Conservation (phyloP, 2,888 invertebrate species). For the Thelaira solivaga region DNA sequence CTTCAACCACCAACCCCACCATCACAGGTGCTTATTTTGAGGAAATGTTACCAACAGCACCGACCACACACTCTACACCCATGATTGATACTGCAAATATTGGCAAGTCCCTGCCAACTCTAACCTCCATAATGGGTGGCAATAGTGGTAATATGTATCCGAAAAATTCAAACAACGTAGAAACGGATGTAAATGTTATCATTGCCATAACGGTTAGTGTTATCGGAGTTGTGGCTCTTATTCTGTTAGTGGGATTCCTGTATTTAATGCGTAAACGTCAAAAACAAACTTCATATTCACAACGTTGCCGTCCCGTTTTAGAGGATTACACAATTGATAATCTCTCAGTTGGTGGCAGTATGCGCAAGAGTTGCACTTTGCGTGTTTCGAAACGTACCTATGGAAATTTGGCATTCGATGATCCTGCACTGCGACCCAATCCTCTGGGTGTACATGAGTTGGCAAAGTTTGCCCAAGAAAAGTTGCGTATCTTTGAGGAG, state of each 20-base stretch:
- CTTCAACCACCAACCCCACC: background rate
- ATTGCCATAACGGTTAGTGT: conserved; percentile 89
- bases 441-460: conserved; percentile 88
- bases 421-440: conserved; percentile 84
- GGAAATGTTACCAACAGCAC: conserved; percentile 20
- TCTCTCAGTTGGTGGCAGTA: conserved; percentile 88
- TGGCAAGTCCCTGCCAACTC: conserved; percentile 49
- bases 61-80: background rate
- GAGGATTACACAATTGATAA: conserved; percentile 94
- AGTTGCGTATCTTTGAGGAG: conserved; percentile 86
- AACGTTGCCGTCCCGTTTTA: conserved; percentile 91
- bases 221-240: conserved; percentile 86
- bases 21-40: background rate
- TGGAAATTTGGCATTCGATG: conserved; percentile 93
- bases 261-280: conserved; percentile 89
- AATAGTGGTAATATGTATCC: conserved; percentile 66
- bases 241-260: conserved; percentile 86
- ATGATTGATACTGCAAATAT: conserved; percentile 33
- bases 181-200: conserved; percentile 83
- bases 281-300: conserved; percentile 88
- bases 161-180: conserved; percentile 65
- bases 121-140: conserved; percentile 45
- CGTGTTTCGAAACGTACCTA: conserved; percentile 91
- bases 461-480: conserved; percentile 84
- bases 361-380: conserved; percentile 85